Evolutionary conservation across 2,113 vertebrate genomes (phyloP).

Genomic region (Raphicerus campestris): DNA sequence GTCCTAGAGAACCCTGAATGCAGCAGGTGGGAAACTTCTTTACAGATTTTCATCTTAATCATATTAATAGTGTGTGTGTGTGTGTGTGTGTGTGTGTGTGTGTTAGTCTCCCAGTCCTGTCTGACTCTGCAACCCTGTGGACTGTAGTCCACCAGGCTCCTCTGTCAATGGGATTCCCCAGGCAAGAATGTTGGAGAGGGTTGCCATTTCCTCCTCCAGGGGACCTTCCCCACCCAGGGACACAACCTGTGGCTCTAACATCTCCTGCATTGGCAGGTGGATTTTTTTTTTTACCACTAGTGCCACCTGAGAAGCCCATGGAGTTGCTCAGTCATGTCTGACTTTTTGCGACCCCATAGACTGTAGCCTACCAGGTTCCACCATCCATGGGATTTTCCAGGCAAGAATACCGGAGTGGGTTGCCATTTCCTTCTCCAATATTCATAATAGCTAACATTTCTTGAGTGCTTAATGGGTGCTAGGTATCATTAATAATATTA

Average conservation of each 20-base stretch:
- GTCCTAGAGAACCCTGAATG: not conserved
- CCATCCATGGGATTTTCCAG: too few species aligned
- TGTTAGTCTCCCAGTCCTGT: not conserved
- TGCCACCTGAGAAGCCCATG: not conserved
- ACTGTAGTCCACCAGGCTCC: not conserved
- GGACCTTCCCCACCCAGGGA: not conserved
- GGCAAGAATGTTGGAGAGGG: not conserved
- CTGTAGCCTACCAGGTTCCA: too few species aligned
- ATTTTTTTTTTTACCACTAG: not conserved
- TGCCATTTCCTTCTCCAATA: too few species aligned
- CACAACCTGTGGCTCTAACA: not conserved
- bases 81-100: not conserved
- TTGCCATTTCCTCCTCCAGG: not conserved
- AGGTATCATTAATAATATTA: not conserved
- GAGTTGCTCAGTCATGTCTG: rapidly evolving
- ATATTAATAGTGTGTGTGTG: not conserved
- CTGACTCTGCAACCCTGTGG: not conserved
- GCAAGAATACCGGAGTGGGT: too few species aligned
- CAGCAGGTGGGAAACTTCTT: not conserved
- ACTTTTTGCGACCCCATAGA: too few species aligned
- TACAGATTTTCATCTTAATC: not conserved
- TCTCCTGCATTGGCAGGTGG: not conserved
- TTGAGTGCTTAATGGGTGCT: not conserved
- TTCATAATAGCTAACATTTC: not conserved
- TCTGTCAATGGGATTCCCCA: not conserved